Percentiles rank a stretch among this genome's conserved stretches.
Evolutionary conservation across 2,797 vertebrate genomes (phyloP).

Genomic region (Sciaenops ocellatus): DNA sequence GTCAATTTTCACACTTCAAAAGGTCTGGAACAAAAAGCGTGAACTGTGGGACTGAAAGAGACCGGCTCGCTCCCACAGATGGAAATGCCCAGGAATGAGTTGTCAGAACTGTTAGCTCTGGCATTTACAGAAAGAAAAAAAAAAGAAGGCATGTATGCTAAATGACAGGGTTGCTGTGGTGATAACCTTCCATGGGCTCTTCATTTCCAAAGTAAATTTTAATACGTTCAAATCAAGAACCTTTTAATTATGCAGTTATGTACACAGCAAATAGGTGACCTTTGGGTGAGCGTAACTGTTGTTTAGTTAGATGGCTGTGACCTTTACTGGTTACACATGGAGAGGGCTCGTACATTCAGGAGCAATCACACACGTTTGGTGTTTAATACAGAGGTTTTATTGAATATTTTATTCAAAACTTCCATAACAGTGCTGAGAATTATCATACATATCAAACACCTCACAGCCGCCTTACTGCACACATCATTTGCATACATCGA

Average conservation of each 20-base stretch:
- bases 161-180: constrained; percentile 58
- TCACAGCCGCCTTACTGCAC: background rate
- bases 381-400: constrained; percentile 2
- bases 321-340: constrained; percentile 61
- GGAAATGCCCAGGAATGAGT: constrained; percentile 46
- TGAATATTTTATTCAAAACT: constrained; percentile 3
- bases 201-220: constrained; percentile 48
- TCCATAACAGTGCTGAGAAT: background rate
- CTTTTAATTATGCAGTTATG: constrained; percentile 70
- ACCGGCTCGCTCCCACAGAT: constrained; percentile 25
- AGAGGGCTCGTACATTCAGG: constrained; percentile 8
- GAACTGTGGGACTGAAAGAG: constrained; percentile 41
- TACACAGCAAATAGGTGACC: constrained; percentile 65
- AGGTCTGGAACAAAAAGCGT: constrained; percentile 64
- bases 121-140: constrained; percentile 59
- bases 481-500: constrained; percentile 2
- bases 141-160: constrained; percentile 22
- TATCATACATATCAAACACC: background rate
- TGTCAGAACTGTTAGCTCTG: constrained; percentile 59
- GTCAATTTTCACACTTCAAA: constrained; percentile 75
- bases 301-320: constrained; percentile 62
- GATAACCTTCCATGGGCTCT: constrained; percentile 61
- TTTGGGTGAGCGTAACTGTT: constrained; percentile 56
- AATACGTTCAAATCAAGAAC: constrained; percentile 54
- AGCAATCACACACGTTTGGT: constrained; percentile 1